These are phyloP conservation scores for Galleria mellonella DNA, from an alignment of 1,140 invertebrate species.

Conservation along the genomic window DNA sequence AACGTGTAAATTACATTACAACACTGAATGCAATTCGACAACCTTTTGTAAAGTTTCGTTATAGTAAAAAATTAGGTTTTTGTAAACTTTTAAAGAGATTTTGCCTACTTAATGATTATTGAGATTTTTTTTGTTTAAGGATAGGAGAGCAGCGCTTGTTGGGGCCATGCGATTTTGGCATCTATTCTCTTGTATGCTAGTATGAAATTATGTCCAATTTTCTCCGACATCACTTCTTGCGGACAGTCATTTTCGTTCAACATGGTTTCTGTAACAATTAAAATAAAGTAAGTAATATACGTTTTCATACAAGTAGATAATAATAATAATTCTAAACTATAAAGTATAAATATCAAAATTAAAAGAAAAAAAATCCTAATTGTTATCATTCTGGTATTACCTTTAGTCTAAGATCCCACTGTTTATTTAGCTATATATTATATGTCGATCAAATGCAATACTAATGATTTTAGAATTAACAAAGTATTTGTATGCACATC, in stretches of 20 bases:
- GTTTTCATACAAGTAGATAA: too few relatives aligned
- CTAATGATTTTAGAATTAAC: too few relatives aligned
- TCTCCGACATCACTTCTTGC: slow-evolving; percentile 85
- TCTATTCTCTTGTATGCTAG: slow-evolving; percentile 96
- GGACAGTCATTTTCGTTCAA: slow-evolving; percentile 91
- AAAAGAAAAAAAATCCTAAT: too few relatives aligned
- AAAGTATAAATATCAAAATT: too few relatives aligned
- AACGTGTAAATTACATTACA: too few relatives aligned
- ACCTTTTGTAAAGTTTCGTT: slow-evolving; percentile 12
- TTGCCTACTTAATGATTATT: slow-evolving; percentile 15
- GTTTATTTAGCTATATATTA: too few relatives aligned
- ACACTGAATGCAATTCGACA: slow-evolving; percentile 8
- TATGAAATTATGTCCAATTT: slow-evolving; percentile 86
- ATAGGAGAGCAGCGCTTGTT: slow-evolving; percentile 66
- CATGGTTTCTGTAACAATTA: slow-evolving; percentile 89
- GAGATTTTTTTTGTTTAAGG: slow-evolving; percentile 33
- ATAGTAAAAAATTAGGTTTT: slow-evolving; percentile 12
- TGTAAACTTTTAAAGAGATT: slow-evolving; percentile 32
- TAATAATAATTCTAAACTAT: too few relatives aligned
- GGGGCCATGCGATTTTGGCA: slow-evolving; percentile 97
- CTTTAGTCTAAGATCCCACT: too few relatives aligned
- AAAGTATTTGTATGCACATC: too few relatives aligned
- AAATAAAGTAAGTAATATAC: slow-evolving; percentile 69
- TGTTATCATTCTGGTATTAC: too few relatives aligned
- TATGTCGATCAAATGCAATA: too few relatives aligned